Evolutionary conservation across 2,797 vertebrate species (phyloP).

Genomic region (Cheracebus regulus): DNA sequence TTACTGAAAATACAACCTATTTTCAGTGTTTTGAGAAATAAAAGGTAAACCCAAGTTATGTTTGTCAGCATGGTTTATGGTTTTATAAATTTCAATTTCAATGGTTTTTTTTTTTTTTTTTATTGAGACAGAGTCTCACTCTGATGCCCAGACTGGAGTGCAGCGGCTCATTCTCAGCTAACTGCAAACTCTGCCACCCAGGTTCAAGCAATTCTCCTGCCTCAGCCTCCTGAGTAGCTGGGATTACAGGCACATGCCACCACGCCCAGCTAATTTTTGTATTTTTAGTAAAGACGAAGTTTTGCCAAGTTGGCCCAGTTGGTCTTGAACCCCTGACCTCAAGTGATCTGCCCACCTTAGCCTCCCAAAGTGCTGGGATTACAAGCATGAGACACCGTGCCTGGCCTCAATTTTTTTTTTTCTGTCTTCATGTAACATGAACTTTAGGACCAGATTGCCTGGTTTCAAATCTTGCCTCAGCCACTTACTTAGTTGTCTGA

Average conservation of each 20-base stretch:
- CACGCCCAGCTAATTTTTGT: accelerated
- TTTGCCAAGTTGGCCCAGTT: neutral
- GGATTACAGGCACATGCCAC: neutral
- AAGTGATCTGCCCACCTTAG: neutral
- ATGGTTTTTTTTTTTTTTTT: neutral
- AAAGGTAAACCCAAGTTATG: neutral
- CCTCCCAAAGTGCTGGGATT: neutral
- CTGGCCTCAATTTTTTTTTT: too few relatives aligned
- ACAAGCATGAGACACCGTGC: neutral
- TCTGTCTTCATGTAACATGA: neutral
- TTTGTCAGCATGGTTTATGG: neutral
- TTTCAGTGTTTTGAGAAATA: neutral
- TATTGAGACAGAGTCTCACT: neutral
- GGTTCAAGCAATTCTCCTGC: neutral
- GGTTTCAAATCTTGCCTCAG: neutral
- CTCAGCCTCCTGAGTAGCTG: neutral
- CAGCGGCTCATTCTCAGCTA: neutral
- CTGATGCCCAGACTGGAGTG: neutral
- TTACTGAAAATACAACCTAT: neutral
- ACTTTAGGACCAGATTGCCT: neutral
- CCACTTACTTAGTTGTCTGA: neutral
- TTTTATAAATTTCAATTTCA: neutral
- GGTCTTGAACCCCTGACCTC: neutral
- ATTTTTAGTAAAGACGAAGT: neutral
- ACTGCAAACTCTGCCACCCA: neutral